Conservation (phyloP, 2,113 vertebrate genomes). For the Gasterosteus aculeatus region DNA sequence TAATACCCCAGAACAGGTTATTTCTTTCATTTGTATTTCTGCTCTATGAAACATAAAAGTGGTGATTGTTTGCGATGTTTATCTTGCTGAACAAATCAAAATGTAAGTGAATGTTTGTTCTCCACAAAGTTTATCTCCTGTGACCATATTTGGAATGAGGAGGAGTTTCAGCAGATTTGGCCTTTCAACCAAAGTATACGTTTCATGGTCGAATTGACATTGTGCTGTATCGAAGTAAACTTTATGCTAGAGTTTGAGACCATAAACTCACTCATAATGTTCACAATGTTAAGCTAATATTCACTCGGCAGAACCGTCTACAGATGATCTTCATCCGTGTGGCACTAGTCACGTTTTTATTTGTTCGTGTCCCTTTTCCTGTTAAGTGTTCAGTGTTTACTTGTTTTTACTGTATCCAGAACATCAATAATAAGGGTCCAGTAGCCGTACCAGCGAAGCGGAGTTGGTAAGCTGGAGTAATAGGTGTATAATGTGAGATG, state of each 20-base stretch:
- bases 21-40: background rate
- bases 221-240: too few relatives aligned
- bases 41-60: background rate
- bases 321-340: background rate
- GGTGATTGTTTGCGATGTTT: background rate
- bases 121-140: background rate
- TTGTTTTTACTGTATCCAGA: too few relatives aligned
- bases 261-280: too few relatives aligned
- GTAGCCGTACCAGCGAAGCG: background rate
- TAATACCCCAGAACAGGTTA: background rate
- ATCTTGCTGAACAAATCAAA: background rate
- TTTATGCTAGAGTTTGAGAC: too few relatives aligned
- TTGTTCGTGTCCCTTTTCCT: background rate
- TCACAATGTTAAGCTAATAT: too few relatives aligned
- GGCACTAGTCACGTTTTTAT: background rate
- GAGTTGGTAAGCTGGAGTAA: background rate
- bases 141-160: too few relatives aligned
- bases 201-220: too few relatives aligned
- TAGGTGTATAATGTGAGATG: slow-evolving; percentile 1
- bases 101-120: background rate
- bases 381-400: background rate
- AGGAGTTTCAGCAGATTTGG: background rate
- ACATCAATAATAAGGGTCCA: too few relatives aligned
- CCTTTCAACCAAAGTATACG: too few relatives aligned
- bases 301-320: background rate